A percentile compares a stretch with the other conserved stretches of the same genome.
Conservation (phyloP, 2,888 invertebrate genomes). For the Conops quadrifasciatus region DNA sequence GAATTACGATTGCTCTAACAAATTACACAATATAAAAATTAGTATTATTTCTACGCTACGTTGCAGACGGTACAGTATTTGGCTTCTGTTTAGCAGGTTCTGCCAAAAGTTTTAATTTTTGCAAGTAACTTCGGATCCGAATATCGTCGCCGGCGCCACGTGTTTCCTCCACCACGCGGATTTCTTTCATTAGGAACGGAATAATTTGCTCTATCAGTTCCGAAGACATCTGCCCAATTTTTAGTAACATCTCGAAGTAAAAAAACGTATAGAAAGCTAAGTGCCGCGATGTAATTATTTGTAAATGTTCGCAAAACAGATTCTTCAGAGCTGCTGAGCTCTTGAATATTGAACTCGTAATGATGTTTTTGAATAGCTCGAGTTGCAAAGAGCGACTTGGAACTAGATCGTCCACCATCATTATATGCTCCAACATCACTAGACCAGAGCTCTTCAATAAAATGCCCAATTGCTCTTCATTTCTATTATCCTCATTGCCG, state of each 20-base stretch:
- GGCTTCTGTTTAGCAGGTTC: constrained; percentile 33
- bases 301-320: constrained; percentile 52
- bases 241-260: constrained; percentile 60
- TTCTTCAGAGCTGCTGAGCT: constrained; percentile 47
- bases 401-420: constrained; percentile 63
- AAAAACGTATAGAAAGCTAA: constrained; percentile 63
- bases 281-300: constrained; percentile 59
- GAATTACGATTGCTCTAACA: no score
- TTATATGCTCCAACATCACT: constrained; percentile 60
- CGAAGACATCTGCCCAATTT: constrained; percentile 54
- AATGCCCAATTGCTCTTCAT: constrained; percentile 49
- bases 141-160: constrained; percentile 62
- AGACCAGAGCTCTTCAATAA: constrained; percentile 55
- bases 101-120: constrained; percentile 47
- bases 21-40: no score
- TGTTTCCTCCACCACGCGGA: constrained; percentile 58
- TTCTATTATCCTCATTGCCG: constrained; percentile 21
- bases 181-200: constrained; percentile 54
- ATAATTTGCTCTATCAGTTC: constrained; percentile 53
- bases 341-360: constrained; percentile 47
- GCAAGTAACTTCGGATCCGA: constrained; percentile 58
- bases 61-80: no score
- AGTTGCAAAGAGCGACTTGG: constrained; percentile 58
- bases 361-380: constrained; percentile 52
- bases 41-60: no score